A percentile compares a stretch with the other conserved stretches of the same genome.
These are phyloP conservation scores for Clistopyga incitator DNA, from an alignment of 2,888 invertebrate genomes.

Conservation along the genomic window DNA sequence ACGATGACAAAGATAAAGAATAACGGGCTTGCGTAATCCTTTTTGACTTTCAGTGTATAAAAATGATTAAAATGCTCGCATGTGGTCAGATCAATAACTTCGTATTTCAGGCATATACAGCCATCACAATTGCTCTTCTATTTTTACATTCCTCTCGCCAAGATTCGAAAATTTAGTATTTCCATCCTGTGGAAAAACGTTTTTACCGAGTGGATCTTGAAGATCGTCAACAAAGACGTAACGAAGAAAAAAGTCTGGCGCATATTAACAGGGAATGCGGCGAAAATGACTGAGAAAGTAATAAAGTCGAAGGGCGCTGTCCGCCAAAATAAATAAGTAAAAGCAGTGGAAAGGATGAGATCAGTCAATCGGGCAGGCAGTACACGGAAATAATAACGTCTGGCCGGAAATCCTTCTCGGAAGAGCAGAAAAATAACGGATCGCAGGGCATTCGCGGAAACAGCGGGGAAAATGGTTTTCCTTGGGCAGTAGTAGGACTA, in stretches of 20 bases:
- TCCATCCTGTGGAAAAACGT: constrained; percentile 11
- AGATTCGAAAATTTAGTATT: neutral
- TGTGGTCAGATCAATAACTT: too few relatives aligned
- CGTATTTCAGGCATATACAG: neutral
- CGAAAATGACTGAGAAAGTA: constrained; percentile 42
- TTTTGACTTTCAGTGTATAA: too few relatives aligned
- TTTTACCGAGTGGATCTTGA: neutral
- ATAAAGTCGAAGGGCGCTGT: constrained; percentile 22
- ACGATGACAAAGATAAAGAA: too few relatives aligned
- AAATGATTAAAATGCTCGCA: too few relatives aligned
- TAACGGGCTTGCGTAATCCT: too few relatives aligned
- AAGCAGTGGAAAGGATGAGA: constrained; percentile 53
- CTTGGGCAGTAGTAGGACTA: constrained; percentile 61
- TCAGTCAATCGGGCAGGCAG: constrained; percentile 60
- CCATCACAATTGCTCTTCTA: neutral
- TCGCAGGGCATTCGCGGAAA: constrained; percentile 41
- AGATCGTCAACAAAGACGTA: constrained; percentile 54
- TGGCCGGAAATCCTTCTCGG: constrained; percentile 67
- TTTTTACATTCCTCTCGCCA: neutral
- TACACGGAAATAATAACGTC: constrained; percentile 70
- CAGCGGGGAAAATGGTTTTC: constrained; percentile 73
- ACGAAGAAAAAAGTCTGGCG: constrained; percentile 54
- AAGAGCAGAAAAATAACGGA: constrained; percentile 60
- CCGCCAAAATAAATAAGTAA: constrained; percentile 40
- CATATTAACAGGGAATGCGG: constrained; percentile 17